A percentile compares a stretch with the other conserved stretches of the same genome.
These are phyloP conservation scores for Acanthosoma haemorrhoidale DNA, from an alignment of 2,888 invertebrate species.

Conservation along the genomic window DNA sequence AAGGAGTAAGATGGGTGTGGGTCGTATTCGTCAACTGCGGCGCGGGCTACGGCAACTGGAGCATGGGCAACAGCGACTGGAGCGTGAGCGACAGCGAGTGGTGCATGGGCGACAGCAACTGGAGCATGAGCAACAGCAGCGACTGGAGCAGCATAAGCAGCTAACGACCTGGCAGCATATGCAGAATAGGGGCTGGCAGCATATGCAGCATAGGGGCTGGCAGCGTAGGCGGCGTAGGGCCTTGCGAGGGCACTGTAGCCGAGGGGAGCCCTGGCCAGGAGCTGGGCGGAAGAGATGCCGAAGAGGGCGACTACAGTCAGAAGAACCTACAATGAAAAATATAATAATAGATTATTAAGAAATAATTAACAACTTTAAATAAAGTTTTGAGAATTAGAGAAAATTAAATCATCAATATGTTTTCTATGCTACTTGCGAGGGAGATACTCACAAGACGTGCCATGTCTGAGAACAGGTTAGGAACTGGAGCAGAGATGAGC, in stretches of 20 bases:
- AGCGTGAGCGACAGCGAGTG: conserved; percentile 33
- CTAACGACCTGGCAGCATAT: background rate
- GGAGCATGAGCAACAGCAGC: background rate
- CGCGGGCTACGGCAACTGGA: background rate
- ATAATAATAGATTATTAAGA: too few relatives aligned
- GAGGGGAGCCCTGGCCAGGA: background rate
- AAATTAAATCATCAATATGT: background rate
- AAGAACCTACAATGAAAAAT: background rate
- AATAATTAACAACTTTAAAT: too few relatives aligned
- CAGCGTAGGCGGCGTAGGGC: conserved; percentile 3
- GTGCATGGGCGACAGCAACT: background rate
- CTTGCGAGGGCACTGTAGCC: background rate
- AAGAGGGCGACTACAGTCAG: background rate
- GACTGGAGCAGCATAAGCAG: background rate
- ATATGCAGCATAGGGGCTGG: background rate
- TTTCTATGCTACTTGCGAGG: background rate
- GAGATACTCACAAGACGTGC: background rate
- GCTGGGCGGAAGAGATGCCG: background rate
- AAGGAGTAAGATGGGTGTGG: conserved; percentile 4
- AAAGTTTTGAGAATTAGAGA: too few relatives aligned
- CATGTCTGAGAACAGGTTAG: conserved; percentile 1
- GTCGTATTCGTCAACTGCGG: background rate
- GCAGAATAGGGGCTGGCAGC: background rate
- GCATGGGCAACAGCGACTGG: conserved; percentile 40
- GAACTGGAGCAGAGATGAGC: conserved; percentile 8